Evolutionary conservation across 2,113 vertebrate species (phyloP), one percentile per base, ranked within the genome.

Genomic region (Oostethus manadensis): DNA sequence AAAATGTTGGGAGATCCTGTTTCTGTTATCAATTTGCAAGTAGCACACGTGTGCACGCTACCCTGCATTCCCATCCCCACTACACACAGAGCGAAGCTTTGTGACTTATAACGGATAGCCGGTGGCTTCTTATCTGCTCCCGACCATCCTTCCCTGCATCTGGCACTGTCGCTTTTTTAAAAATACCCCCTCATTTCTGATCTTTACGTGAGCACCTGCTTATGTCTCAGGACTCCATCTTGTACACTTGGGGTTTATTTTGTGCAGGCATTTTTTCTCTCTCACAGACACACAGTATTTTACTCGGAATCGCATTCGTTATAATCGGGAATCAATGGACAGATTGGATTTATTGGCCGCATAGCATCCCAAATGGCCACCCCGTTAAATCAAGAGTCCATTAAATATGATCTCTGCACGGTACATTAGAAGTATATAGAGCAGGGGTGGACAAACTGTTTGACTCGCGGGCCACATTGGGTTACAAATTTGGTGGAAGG

Each of bases 1-100:
- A 60, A 76, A 45, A 66, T 51, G 38, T 1, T 40, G 21, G 1
- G 17, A 33, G 10, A 56, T 42, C 21, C 47, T 48, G 26, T 61
- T 43, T 33, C n/a, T 53, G 33, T 40, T 15, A 17, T 76, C 16
- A 38, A 43, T 48, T 45, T 48, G 9, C 6, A 42, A 21, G 16
- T 35, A 54, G 51, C 38, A 47, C n/a, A 47, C 8, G 20, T 20
- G 18, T 18, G n/a, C n/a, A 47, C 10, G 11, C 48, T 50, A 21
- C 9, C 20, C 20, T 48, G 17, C 45, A 10, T 23, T 42, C 14
- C 13, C 38, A 42, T 14, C 38, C 38, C 38, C 2, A 15, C 48
- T 16, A 48, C 20, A 48, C 18, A 21, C 18, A 18, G 20, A 20
- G 18, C 10, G 14, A 48, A 48, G 46, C n/a, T 48, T 48, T 48